These are phyloP conservation scores for Pyrochroa serraticornis DNA, from an alignment of 2,888 invertebrate species.

Conservation along the genomic window DNA sequence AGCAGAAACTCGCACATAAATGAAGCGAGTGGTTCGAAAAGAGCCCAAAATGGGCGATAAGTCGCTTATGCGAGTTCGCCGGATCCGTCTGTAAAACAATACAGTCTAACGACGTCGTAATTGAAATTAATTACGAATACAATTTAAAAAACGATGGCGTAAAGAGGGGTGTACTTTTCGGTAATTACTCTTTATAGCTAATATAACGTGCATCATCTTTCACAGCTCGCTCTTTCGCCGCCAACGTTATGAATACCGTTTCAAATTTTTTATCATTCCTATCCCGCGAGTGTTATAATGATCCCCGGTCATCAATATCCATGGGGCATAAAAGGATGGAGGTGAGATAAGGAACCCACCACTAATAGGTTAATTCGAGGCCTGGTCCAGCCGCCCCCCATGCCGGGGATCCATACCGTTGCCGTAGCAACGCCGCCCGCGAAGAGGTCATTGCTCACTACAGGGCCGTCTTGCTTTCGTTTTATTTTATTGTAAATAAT, in stretches of 20 bases:
- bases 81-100: slow-evolving; percentile 6
- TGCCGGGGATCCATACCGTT: slow-evolving; percentile 46
- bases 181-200: slow-evolving; percentile 22
- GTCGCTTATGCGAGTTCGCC: too few relatives aligned
- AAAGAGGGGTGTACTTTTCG: slow-evolving; percentile 21
- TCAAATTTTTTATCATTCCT: slow-evolving; percentile 12
- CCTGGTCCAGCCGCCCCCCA: slow-evolving; percentile 39
- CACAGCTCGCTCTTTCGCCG: slow-evolving; percentile 7
- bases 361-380: slow-evolving; percentile 49
- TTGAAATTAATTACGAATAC: slow-evolving; percentile 23
- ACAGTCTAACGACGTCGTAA: slow-evolving; percentile 13
- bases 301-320: slow-evolving; percentile 33
- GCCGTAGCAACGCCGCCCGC: slow-evolving; percentile 45
- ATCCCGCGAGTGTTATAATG: slow-evolving; percentile 21
- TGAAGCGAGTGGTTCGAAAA: too few relatives aligned
- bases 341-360: slow-evolving; percentile 44
- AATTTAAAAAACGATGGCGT: slow-evolving; percentile 11
- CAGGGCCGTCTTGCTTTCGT: slow-evolving; percentile 33
- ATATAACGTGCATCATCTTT: slow-evolving; percentile 21
- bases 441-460: slow-evolving; percentile 50
- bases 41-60: too few relatives aligned
- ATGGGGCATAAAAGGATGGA: slow-evolving; percentile 30
- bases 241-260: slow-evolving; percentile 15
- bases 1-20: too few relatives aligned
- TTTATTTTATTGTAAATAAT: slow-evolving; percentile 29